phyloP scores from a whole-genome alignment of 2,888 invertebrate genomes.

The Cantharis nigra region DNA sequence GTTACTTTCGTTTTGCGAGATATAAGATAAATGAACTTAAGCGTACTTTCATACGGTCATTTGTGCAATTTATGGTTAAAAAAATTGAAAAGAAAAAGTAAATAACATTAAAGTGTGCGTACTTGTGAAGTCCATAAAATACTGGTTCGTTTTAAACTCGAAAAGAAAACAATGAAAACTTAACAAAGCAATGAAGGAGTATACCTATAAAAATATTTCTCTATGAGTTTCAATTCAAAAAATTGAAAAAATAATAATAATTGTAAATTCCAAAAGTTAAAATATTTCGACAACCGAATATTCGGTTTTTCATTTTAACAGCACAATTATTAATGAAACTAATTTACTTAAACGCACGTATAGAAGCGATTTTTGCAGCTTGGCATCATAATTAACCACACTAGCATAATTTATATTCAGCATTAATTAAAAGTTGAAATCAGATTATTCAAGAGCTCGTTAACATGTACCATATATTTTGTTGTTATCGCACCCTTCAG shows the following conservation, averaged over 20 bases:
- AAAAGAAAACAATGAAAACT: neutral
- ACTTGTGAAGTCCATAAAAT: neutral
- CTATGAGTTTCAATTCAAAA: neutral
- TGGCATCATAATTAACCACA: constrained; percentile 15
- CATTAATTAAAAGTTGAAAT: constrained; percentile 30
- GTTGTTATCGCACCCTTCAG: constrained; percentile 28
- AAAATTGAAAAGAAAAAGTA: neutral
- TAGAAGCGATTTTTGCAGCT: constrained; percentile 9
- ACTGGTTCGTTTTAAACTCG: neutral
- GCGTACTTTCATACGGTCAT: constrained; percentile 7
- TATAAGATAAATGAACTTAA: constrained; percentile 18
- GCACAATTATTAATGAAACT: constrained; percentile 12
- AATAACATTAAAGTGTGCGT: neutral
- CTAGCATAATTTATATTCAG: constrained; percentile 16
- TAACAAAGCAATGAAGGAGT: neutral
- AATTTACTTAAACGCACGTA: constrained; percentile 8
- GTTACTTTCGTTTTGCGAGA: constrained; percentile 23
- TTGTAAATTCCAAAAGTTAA: no score
- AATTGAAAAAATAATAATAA: neutral
- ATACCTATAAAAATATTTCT: neutral
- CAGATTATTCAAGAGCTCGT: constrained; percentile 28
- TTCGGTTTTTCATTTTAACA: neutral
- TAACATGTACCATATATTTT: constrained; percentile 27
- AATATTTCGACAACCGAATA: neutral
- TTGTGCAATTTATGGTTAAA: constrained; percentile 1